Evolutionary conservation across 2,888 invertebrate species (phyloP).

Genomic region (Nephrotoma appendiculata): DNA sequence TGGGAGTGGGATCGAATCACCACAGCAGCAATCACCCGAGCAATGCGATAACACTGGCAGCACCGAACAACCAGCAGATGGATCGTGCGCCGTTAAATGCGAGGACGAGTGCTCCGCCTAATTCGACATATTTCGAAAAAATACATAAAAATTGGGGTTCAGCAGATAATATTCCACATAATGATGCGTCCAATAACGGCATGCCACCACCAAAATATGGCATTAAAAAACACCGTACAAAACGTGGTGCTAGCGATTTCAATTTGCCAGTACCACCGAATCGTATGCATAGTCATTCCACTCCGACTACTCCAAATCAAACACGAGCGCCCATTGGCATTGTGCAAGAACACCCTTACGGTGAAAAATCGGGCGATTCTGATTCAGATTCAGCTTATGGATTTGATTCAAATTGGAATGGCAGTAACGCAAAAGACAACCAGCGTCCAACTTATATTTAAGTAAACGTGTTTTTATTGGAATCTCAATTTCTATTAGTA

Average conservation of each 20-base stretch:
- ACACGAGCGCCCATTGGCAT: slow-evolving; percentile 28
- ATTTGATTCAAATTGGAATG: slow-evolving; percentile 61
- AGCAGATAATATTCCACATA: slow-evolving; percentile 70
- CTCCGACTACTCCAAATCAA: slow-evolving; percentile 56
- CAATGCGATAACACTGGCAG: slow-evolving; percentile 8
- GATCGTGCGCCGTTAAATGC: slow-evolving; percentile 23
- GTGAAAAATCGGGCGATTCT: slow-evolving; percentile 44
- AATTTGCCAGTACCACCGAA: slow-evolving; percentile 36
- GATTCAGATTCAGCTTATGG: slow-evolving; percentile 83
- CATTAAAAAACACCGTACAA: slow-evolving; percentile 46
- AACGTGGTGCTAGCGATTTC: slow-evolving; percentile 33
- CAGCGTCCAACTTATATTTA: slow-evolving; percentile 9
- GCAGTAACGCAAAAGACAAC: neutral
- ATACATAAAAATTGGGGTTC: slow-evolving; percentile 82
- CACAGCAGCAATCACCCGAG: slow-evolving; percentile 17
- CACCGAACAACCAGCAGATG: neutral
- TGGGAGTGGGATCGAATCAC: slow-evolving; percentile 54
- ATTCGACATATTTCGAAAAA: slow-evolving; percentile 40
- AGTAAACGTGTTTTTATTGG: neutral
- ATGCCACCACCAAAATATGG: slow-evolving; percentile 66
- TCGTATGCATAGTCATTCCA: slow-evolving; percentile 28
- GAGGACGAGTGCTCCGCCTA: slow-evolving; percentile 19
- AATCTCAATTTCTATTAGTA: neutral
- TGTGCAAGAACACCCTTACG: slow-evolving; percentile 14
- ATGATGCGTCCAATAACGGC: slow-evolving; percentile 15